Percentiles rank a stretch among this genome's conserved stretches.
These are phyloP conservation scores for Acleris sparsana DNA, from an alignment of 2,888 invertebrate genomes.

Conservation along the genomic window DNA sequence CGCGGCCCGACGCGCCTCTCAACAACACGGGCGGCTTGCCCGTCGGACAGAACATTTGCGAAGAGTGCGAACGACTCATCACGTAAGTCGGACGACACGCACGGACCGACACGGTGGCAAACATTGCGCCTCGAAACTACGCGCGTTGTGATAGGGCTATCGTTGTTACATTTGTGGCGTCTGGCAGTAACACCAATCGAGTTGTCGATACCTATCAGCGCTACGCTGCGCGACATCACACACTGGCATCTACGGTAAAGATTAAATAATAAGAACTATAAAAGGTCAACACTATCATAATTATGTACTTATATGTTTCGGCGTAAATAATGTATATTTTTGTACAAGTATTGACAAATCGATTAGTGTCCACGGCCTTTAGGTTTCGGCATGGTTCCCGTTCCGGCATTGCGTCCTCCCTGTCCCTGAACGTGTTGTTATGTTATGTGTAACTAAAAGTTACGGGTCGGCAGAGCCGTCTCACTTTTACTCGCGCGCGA, in stretches of 20 bases:
- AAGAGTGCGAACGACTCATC: slow-evolving; percentile 98
- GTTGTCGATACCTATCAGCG: slow-evolving; percentile 2
- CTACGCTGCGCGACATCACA: background rate
- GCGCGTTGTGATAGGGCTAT: slow-evolving; percentile 29
- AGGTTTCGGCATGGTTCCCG: slow-evolving; percentile 22
- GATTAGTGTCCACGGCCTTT: background rate
- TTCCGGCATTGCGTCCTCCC: slow-evolving; percentile 20
- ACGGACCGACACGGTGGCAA: slow-evolving; percentile 86
- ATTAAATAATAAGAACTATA: background rate
- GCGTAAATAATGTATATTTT: background rate
- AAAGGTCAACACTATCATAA: background rate
- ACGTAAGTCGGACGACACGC: slow-evolving; percentile 93
- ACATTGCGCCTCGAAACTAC: slow-evolving; percentile 62
- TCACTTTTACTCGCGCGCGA: slow-evolving; percentile 89
- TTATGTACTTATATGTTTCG: background rate
- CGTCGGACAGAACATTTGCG: slow-evolving; percentile 96
- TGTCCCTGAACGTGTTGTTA: slow-evolving; percentile 17
- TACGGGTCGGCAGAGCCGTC: slow-evolving; percentile 78
- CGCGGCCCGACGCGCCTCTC: slow-evolving; percentile 84
- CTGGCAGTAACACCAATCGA: slow-evolving; percentile 14
- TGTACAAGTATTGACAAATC: background rate
- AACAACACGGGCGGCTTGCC: slow-evolving; percentile 89
- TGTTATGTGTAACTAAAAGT: slow-evolving; percentile 54
- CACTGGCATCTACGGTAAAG: background rate
- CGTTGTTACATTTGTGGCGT: slow-evolving; percentile 7